Evolutionary conservation across 1,140 invertebrate genomes (phyloP), one percentile per base, ranked within the genome.

Genomic region (Dinothrombium tinctorium): DNA sequence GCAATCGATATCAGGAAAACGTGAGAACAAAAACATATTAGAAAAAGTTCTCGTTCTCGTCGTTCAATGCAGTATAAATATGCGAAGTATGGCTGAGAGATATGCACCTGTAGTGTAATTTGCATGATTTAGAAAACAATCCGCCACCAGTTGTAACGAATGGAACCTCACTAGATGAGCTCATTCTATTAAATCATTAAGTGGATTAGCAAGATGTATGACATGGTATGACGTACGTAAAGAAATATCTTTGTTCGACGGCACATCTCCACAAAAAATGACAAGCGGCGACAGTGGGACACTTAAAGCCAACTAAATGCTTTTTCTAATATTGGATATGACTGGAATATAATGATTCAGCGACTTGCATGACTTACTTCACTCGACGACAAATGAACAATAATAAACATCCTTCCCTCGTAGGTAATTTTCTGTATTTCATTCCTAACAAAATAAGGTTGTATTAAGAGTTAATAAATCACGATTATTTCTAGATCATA

Each of bases 401-500:
- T 90, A n/a, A n/a, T n/a, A 57, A 94, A 92, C 81, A 90, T 90
- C 64, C 87, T 84, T n/a, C 83, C 83, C 57, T 94, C 86, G 55
- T 84, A 92, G 54, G 89, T 89, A 42, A 92, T 80, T 60, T 89
- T 90, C 52, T 86, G 78, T 21, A 92, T 79, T 60, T 90, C 83
- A 38, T 68, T 49, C 61, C 62, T 64, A 44, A 24, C 33, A 32
- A 23, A 43, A 44, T 25, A 41, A 44, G 26, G n/a, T 8, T n/a
- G n/a, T n/a, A 9, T 33, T 24, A 7, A 23, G 22, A 20, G 15
- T 14, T 26, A 29, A 38, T 31, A n/a, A 8, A 43, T 36, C 20
- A 19, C 15, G 6, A 24, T 33, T 7, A 25, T 19, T 31, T 14
- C 32, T 20, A 14, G 28, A 31, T 46, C 39, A 45, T 51, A 71